Percentiles rank a stretch among this genome's conserved stretches.
Conservation (phyloP, 2,888 invertebrate genomes). For the Lithophane semibrunnea region DNA sequence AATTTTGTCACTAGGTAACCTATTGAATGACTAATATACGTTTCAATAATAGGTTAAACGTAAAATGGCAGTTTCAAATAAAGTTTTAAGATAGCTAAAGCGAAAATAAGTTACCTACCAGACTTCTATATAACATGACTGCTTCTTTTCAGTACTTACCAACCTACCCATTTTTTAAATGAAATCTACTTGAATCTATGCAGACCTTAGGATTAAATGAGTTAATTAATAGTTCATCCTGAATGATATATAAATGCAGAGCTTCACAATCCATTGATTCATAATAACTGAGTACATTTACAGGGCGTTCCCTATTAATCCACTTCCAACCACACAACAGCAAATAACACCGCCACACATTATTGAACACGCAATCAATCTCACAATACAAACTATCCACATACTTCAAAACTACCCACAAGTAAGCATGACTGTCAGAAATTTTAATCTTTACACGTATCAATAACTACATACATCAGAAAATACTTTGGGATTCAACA, state of each 20-base stretch:
- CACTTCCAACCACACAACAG: neutral
- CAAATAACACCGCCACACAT: constrained; percentile 28
- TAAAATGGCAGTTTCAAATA: too few species aligned
- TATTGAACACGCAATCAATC: constrained; percentile 46
- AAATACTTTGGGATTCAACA: constrained; percentile 54
- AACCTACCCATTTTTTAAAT: neutral
- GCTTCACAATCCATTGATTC: neutral
- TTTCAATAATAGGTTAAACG: neutral
- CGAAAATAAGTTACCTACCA: neutral
- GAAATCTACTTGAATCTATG: too few species aligned
- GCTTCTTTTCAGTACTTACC: too few species aligned
- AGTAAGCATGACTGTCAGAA: constrained; percentile 58
- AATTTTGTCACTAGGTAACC: neutral
- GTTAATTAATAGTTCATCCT: too few species aligned
- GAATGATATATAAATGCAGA: neutral
- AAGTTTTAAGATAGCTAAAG: neutral
- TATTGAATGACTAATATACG: neutral
- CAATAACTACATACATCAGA: constrained; percentile 56
- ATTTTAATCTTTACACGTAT: constrained; percentile 59
- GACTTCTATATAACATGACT: neutral
- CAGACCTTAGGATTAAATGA: too few species aligned
- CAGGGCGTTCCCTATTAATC: neutral
- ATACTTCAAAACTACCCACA: constrained; percentile 18
- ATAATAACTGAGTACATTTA: constrained; percentile 1
- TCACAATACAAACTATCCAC: constrained; percentile 42